Evolutionary conservation across 2,888 invertebrate genomes (phyloP).

Genomic region (Diarsia mendica): DNA sequence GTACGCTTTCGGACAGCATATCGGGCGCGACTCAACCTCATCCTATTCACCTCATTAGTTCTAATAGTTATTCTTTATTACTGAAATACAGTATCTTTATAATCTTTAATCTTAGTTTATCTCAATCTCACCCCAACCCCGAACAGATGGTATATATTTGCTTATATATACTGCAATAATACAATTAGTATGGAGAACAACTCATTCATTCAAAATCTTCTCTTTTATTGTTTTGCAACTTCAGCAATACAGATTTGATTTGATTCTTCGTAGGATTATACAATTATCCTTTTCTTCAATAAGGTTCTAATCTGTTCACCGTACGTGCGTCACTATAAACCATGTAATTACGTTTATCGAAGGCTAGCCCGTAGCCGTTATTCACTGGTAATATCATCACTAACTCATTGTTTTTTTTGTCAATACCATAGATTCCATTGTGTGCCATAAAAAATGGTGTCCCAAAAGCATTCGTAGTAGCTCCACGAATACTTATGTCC

Average conservation of each 20-base stretch:
- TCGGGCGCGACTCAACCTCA: too few species aligned
- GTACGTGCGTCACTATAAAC: slow-evolving; percentile 78
- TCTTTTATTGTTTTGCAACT: too few species aligned
- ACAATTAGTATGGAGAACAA: neutral
- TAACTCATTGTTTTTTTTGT: slow-evolving; percentile 68
- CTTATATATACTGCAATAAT: slow-evolving; percentile 11
- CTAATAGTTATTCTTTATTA: too few species aligned
- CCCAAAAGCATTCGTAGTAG: slow-evolving; percentile 72
- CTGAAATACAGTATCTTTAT: too few species aligned
- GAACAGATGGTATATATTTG: neutral
- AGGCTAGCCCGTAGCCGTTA: slow-evolving; percentile 78
- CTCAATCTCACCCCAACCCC: too few species aligned
- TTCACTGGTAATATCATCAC: slow-evolving; percentile 69
- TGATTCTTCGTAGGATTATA: neutral
- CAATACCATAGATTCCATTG: slow-evolving; percentile 77
- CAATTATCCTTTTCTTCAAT: slow-evolving; percentile 15
- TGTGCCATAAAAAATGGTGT: slow-evolving; percentile 75
- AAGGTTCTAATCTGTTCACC: slow-evolving; percentile 72
- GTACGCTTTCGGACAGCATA: too few species aligned
- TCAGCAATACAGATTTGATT: neutral
- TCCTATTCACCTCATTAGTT: too few species aligned
- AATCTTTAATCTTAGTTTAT: too few species aligned
- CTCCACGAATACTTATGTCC: slow-evolving; percentile 74
- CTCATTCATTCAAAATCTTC: neutral
- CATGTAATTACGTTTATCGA: slow-evolving; percentile 79